Conservation (phyloP, 2,113 vertebrate species). For the Pantherophis guttatus region DNA sequence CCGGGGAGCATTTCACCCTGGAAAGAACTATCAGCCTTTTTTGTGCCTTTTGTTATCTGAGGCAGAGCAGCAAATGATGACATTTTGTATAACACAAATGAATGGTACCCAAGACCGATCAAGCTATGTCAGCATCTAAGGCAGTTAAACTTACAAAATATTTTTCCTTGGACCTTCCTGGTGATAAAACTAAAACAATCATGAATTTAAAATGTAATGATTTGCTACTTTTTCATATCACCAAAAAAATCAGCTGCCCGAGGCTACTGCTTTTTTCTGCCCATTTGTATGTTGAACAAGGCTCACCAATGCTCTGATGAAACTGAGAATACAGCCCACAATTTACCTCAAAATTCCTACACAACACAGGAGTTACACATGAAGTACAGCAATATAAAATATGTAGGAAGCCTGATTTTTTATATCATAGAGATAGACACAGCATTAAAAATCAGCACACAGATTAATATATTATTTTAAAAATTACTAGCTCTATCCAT, state of each 20-base stretch:
- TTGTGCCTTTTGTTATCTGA: background rate
- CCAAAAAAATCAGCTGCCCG: background rate
- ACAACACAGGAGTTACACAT: background rate
- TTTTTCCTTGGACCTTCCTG: background rate
- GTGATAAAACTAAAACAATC: background rate
- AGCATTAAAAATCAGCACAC: background rate
- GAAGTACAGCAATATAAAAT: background rate
- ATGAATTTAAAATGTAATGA: background rate
- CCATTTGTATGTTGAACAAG: background rate
- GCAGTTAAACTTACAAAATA: background rate
- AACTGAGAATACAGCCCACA: background rate
- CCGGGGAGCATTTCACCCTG: too few species aligned
- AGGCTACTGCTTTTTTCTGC: background rate
- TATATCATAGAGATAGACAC: background rate
- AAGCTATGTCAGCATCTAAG: background rate
- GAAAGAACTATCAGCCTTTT: background rate
- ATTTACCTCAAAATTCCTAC: background rate
- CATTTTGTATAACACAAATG: background rate
- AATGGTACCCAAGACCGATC: background rate
- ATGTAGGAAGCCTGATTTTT: background rate
- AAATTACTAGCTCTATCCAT: conserved; percentile 12
- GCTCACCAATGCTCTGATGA: too few species aligned
- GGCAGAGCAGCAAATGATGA: background rate
- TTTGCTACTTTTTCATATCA: background rate
- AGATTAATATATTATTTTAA: background rate